Conservation (phyloP, 1,140 invertebrate genomes). For the Colletes gigas region DNA sequence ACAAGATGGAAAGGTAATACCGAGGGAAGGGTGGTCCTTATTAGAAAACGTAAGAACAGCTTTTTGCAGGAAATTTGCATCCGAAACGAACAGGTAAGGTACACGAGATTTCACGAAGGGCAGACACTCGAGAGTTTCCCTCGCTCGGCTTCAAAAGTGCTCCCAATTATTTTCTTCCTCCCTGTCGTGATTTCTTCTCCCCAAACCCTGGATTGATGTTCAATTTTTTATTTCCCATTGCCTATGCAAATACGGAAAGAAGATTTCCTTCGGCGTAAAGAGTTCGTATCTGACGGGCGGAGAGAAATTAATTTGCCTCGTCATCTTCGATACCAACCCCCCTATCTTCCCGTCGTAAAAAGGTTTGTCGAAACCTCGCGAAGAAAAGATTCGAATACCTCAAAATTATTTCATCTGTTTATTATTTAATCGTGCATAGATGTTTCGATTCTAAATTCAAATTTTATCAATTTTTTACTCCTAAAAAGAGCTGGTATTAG, state of each 20-base stretch:
- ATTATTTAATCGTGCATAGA: not conserved
- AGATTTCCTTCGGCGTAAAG: constrained; percentile 15
- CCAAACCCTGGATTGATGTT: constrained; percentile 17
- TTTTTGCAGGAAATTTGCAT: constrained; percentile 42
- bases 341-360: not conserved
- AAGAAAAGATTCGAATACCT: not conserved
- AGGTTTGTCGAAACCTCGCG: no score
- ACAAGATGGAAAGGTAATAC: not conserved
- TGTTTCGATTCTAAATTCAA: no score
- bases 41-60: constrained; percentile 24
- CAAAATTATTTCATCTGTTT: not conserved
- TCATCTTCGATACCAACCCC: constrained; percentile 4
- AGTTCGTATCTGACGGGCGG: not conserved
- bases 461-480: no score
- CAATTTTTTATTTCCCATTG: constrained; percentile 50
- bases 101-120: constrained; percentile 33
- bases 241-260: constrained; percentile 43
- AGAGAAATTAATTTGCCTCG: constrained; percentile 42
- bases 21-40: not conserved
- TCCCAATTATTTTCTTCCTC: constrained; percentile 47
- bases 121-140: constrained; percentile 22
- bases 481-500: no score
- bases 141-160: constrained; percentile 37
- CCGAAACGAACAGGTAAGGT: constrained; percentile 39
- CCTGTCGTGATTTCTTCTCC: constrained; percentile 26